Conservation (phyloP, 2,888 invertebrate species). For the Cistogaster globosa region DNA sequence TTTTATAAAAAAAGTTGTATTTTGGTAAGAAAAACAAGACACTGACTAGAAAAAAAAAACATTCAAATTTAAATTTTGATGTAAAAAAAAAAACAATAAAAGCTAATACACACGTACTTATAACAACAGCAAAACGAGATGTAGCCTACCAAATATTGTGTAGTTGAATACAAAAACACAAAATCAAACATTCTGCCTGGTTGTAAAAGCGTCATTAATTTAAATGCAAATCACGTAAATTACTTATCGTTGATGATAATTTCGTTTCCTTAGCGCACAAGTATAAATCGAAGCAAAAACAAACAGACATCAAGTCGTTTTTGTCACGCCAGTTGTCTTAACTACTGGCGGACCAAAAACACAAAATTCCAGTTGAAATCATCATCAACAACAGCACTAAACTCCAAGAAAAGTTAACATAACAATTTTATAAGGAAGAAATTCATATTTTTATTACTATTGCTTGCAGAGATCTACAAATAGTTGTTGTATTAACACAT, state of each 20-base stretch:
- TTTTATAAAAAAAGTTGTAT: slow-evolving; percentile 58
- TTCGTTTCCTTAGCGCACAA: slow-evolving; percentile 32
- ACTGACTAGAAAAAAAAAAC: slow-evolving; percentile 5
- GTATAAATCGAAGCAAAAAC: neutral
- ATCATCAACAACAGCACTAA: slow-evolving; percentile 38
- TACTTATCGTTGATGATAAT: slow-evolving; percentile 69
- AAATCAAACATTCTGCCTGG: neutral
- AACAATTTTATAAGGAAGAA: slow-evolving; percentile 25
- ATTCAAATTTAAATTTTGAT: slow-evolving; percentile 1
- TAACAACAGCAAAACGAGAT: slow-evolving; percentile 5
- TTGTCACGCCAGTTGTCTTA: slow-evolving; percentile 4
- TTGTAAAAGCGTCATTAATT: slow-evolving; percentile 39
- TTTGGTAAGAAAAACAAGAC: slow-evolving; percentile 20
- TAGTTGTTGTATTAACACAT: neutral
- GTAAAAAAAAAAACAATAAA: neutral
- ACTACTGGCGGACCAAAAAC: slow-evolving; percentile 30
- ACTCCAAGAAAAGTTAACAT: slow-evolving; percentile 46
- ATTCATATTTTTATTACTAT: slow-evolving; percentile 16
- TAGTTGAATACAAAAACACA: slow-evolving; percentile 20
- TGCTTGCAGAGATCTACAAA: neutral
- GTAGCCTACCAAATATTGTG: slow-evolving; percentile 38
- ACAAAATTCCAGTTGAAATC: slow-evolving; percentile 42
- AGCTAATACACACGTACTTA: neutral
- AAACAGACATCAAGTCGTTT: slow-evolving; percentile 19
- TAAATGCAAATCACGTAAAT: slow-evolving; percentile 71